These are phyloP conservation scores for Ictalurus punctatus DNA, from an alignment of 2,113 vertebrate species.

Conservation along the genomic window DNA sequence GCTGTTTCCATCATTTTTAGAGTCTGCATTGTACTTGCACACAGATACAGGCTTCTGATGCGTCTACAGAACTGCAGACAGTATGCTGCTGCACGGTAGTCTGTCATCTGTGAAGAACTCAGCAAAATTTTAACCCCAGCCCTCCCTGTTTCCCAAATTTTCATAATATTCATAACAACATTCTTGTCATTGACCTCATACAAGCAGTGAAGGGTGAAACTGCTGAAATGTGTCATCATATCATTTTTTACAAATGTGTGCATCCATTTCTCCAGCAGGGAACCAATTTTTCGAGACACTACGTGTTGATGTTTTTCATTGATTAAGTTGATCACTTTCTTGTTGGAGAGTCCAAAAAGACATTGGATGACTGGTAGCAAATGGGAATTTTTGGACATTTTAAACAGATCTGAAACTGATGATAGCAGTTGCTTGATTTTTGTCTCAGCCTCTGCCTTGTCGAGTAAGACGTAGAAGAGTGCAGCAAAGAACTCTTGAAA, in stretches of 20 bases:
- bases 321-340: background rate
- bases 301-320: background rate
- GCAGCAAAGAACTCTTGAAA: slow-evolving; percentile 65
- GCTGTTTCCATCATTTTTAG: slow-evolving; percentile 21
- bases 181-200: slow-evolving; percentile 20
- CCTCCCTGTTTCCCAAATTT: background rate
- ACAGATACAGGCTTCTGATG: slow-evolving; percentile 11
- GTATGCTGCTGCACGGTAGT: slow-evolving; percentile 21
- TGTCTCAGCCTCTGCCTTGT: background rate
- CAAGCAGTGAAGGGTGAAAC: slow-evolving; percentile 29
- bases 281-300: background rate
- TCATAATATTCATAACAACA: slow-evolving; percentile 12
- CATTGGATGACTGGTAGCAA: slow-evolving; percentile 17
- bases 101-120: background rate
- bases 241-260: background rate
- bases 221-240: background rate
- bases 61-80: slow-evolving; percentile 28
- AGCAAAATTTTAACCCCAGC: background rate
- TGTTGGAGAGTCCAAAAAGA: slow-evolving; percentile 44
- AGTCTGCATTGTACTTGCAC: slow-evolving; percentile 12
- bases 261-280: slow-evolving; percentile 31
- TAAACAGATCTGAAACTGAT: background rate
- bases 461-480: slow-evolving; percentile 31
- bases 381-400: background rate
- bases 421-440: slow-evolving; percentile 31